Base-by-base conservation (phyloP, 2,888 invertebrate genomes). In the Drosophila antonietae region DNA sequence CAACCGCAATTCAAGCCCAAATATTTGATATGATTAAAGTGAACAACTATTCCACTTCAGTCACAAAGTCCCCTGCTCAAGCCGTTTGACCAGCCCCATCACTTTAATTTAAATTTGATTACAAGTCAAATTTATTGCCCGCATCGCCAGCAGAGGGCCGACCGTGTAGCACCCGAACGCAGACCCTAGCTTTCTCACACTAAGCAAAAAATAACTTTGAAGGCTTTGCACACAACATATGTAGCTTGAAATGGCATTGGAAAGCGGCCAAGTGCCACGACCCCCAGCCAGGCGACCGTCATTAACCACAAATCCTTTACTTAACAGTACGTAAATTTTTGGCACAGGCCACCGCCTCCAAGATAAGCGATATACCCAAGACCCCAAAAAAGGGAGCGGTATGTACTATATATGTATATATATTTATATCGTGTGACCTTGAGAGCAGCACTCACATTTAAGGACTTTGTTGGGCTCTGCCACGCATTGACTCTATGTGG, bases 301-400 rank as follows among this genome's bases (percentile, higher is more conserved):
- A 89, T 85, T 85, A 85, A 89, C 88, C 84, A 85, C 84, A 89
- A 85, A 85, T 89, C 84, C 84, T 89, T 85, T 89, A 89, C 84
- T 85, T 85, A 85, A 89, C 84, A 89, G 84, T 89, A 85, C 88
- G 84, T 85, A 85, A 89, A 89, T 85, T 85, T 89, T 77, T 88
- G 80, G 84, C 83, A 62, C 65, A 65, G 73, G 75, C 77, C 72
- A 66, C 53, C 74, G 77, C 81, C 78, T 75, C 57, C 57, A 74
- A 88, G 89, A 84, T 89, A 84, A 87, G 82, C 80, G 56, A 56
- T 51, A 39, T 28, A 37, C 47, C 64, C 64, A 44, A 35, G 9
- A 28, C 46, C 39, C 52, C 62, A 39, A 39, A 66, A 66, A 64
- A 46, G 64, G 69, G 60, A 62, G 75, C 60, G 58, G 71, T 86